These are phyloP conservation scores for Bombycilla garrulus DNA, from an alignment of 2,113 vertebrate genomes.

Conservation along the genomic window DNA sequence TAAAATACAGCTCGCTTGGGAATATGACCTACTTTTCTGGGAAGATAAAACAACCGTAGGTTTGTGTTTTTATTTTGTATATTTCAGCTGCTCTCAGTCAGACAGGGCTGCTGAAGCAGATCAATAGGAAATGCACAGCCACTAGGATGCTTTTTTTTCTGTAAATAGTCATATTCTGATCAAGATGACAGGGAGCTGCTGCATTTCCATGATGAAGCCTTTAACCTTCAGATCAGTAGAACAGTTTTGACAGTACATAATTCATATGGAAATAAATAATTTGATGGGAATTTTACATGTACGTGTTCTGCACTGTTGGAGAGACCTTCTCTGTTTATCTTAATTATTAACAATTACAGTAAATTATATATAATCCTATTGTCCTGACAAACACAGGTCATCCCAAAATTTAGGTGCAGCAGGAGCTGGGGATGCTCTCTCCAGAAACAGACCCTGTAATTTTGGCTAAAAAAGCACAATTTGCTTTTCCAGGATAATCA, in stretches of 20 bases:
- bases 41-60: background rate
- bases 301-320: background rate
- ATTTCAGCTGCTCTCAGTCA: background rate
- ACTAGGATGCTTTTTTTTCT: background rate
- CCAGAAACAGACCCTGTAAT: background rate
- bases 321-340: background rate
- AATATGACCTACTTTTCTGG: conserved; percentile 55
- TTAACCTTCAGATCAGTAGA: conserved; percentile 47
- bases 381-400: background rate
- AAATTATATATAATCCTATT: background rate
- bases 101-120: background rate
- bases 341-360: conserved; percentile 20
- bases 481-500: background rate
- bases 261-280: conserved; percentile 48
- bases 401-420: background rate
- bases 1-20: conserved; percentile 47
- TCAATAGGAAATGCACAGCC: conserved; percentile 8
- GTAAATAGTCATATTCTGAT: conserved; percentile 11
- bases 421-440: background rate
- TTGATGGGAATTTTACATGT: background rate
- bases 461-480: background rate
- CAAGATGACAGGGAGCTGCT: background rate
- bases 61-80: background rate
- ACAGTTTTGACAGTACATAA: conserved; percentile 37
- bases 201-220: background rate